Evolutionary conservation across 2,113 vertebrate species (phyloP), one percentile per base, ranked within the genome.

Genomic region (Pandion haliaetus): DNA sequence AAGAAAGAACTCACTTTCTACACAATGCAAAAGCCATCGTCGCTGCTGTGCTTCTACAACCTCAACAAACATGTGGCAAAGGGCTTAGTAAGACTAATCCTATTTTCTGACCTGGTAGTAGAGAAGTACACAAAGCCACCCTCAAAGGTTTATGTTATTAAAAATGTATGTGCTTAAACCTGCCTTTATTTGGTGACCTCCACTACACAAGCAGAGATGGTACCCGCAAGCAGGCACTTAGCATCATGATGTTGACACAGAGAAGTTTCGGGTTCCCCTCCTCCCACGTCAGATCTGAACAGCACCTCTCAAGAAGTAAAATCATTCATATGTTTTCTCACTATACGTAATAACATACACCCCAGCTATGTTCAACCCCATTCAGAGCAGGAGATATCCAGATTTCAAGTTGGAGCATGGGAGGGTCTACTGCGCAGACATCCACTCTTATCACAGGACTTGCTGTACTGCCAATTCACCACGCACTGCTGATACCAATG

Each of bases 201-300:
- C 31, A 45, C 17, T 63, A 45, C 5, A 20, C 29, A 49, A 52
- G 47, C 2, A 8, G 80, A 80, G 52, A 63, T 0, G 1, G 34
- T 5, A n/a, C 47, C 29, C 1, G 1, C 16, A 50, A 14, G 26
- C 24, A 74, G 36, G 10, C 44, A 44, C 38, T 25, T 19, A 28
- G n/a, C 40, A 52, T 31, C 40, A 10, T 0, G 0, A 32, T 40
- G 52, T 1, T 23, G 44, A 59, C 40, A 47, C 19, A 36, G 14
- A 28, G 36, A 55, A 83, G 32, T 44, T 50, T 66, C 1, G 1
- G 25, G 2, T 32, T 19, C 7, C 14, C 4, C 31, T 59, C 21
- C 44, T 45, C 38, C 24, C 18, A 19, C 36, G 63, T 71, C 29
- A 45, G 42, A 82, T 32, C 34, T 6, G 4, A 82, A 76, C 25